These are phyloP conservation scores for Agrilus biguttatus DNA, from an alignment of 2,888 invertebrate genomes.

Conservation along the genomic window DNA sequence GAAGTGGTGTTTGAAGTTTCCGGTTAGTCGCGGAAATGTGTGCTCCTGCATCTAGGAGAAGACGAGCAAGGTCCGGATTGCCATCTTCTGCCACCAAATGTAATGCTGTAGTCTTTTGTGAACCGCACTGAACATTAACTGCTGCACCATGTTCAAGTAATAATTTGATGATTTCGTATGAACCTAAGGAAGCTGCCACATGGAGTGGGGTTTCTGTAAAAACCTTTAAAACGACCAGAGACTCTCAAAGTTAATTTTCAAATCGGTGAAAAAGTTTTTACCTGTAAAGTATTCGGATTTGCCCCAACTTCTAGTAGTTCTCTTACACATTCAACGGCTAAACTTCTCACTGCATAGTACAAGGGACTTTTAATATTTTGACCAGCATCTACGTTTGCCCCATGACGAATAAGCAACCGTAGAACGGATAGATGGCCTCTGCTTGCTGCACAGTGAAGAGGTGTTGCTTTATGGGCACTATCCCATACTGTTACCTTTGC, in stretches of 20 bases:
- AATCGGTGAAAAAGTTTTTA: slow-evolving; percentile 17
- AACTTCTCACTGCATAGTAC: slow-evolving; percentile 71
- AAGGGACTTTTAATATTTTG: slow-evolving; percentile 53
- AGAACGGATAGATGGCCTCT: slow-evolving; percentile 46
- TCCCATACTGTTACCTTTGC: slow-evolving; percentile 60
- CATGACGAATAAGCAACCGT: slow-evolving; percentile 49
- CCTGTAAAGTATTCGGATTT: slow-evolving; percentile 70
- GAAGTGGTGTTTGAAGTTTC: slow-evolving; percentile 69
- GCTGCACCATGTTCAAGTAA: slow-evolving; percentile 68
- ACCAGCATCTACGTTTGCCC: slow-evolving; percentile 71
- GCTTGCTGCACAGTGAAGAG: slow-evolving; percentile 64
- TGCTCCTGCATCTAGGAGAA: slow-evolving; percentile 62
- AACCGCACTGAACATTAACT: slow-evolving; percentile 54
- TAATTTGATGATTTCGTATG: slow-evolving; percentile 52
- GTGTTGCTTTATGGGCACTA: slow-evolving; percentile 50
- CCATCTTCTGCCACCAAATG: slow-evolving; percentile 84
- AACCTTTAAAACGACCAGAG: slow-evolving; percentile 34
- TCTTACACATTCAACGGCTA: slow-evolving; percentile 58
- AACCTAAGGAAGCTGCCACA: slow-evolving; percentile 63
- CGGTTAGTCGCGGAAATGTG: slow-evolving; percentile 60
- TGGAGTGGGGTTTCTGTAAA: slow-evolving; percentile 77
- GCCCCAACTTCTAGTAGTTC: slow-evolving; percentile 63
- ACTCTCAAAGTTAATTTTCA: not conserved
- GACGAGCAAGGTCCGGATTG: slow-evolving; percentile 57
- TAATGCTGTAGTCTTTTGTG: slow-evolving; percentile 60